Conservation (phyloP, 2,888 invertebrate species). For the Eristalinus aeneus region DNA sequence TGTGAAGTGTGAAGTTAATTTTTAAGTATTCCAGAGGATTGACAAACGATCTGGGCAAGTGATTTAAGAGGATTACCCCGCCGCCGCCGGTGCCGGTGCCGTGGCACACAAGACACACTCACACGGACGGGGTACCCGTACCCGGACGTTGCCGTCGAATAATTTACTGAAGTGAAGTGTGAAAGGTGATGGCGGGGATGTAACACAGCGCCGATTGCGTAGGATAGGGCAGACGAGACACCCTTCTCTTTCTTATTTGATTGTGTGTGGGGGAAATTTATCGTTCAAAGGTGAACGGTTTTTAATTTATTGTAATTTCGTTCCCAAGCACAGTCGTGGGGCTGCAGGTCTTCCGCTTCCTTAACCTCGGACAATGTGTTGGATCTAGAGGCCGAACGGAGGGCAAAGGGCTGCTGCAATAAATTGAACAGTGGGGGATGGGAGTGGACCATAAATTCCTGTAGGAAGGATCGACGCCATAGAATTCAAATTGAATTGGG, state of each 20-base stretch:
- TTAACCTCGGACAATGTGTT: conserved; percentile 44
- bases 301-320: conserved; percentile 60
- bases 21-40: conserved; percentile 67
- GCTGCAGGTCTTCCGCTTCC: conserved; percentile 4
- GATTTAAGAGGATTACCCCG: conserved; percentile 64
- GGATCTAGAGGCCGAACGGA: conserved; percentile 17
- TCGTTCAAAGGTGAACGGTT: conserved; percentile 53
- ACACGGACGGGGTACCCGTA: conserved; percentile 16
- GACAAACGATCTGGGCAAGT: conserved; percentile 67
- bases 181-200: conserved; percentile 52
- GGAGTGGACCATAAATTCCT: background rate
- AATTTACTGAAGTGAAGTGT: conserved; percentile 51
- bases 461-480: background rate
- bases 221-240: conserved; percentile 20
- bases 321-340: background rate
- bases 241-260: conserved; percentile 6
- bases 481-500: background rate
- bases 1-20: conserved; percentile 60
- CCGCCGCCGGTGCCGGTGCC: conserved; percentile 27
- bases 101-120: conserved; percentile 6
- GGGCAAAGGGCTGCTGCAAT: conserved; percentile 3
- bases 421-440: conserved; percentile 15
- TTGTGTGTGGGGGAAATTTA: conserved; percentile 42
- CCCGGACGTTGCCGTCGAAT: conserved; percentile 45
- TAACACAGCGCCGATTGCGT: conserved; percentile 13